Percentiles rank a stretch among this genome's conserved stretches.
phyloP scores from a whole-genome alignment of 2,113 vertebrate genomes.

The Urocitellus parryii region DNA sequence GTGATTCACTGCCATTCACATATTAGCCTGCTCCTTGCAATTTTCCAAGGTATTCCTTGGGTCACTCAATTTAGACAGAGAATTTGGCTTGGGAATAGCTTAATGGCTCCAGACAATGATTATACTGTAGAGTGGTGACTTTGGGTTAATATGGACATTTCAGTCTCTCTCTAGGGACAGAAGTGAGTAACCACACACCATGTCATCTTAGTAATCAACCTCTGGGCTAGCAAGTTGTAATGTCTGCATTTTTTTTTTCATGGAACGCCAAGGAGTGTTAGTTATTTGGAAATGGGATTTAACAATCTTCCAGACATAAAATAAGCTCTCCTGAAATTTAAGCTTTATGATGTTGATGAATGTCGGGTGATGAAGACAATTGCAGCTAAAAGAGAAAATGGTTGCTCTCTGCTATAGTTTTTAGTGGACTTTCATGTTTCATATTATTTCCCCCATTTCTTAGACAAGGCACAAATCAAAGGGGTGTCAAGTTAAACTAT shows the following conservation, averaged over 20 bases:
- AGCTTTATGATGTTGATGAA: neutral
- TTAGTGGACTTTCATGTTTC: neutral
- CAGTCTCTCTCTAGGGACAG: neutral
- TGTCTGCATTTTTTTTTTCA: neutral
- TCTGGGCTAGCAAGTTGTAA: neutral
- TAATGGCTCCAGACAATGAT: neutral
- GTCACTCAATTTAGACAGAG: constrained; percentile 3
- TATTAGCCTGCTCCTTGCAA: constrained; percentile 18
- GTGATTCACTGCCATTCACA: neutral
- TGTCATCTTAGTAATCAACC: neutral
- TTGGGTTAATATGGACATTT: constrained; percentile 41
- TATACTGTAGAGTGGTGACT: neutral
- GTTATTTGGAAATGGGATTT: constrained; percentile 13
- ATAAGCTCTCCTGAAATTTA: neutral
- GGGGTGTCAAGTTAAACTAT: neutral
- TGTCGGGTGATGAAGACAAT: neutral
- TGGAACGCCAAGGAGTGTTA: neutral
- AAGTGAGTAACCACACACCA: neutral
- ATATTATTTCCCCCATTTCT: neutral
- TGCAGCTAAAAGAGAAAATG: neutral
- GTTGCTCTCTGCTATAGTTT: neutral
- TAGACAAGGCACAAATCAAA: neutral
- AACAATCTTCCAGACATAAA: neutral
- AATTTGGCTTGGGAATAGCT: constrained; percentile 44
- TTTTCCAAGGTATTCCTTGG: neutral